These are phyloP conservation scores for Brachypodius melanocephalos DNA, from an alignment of 2,113 vertebrate genomes.

Conservation along the genomic window DNA sequence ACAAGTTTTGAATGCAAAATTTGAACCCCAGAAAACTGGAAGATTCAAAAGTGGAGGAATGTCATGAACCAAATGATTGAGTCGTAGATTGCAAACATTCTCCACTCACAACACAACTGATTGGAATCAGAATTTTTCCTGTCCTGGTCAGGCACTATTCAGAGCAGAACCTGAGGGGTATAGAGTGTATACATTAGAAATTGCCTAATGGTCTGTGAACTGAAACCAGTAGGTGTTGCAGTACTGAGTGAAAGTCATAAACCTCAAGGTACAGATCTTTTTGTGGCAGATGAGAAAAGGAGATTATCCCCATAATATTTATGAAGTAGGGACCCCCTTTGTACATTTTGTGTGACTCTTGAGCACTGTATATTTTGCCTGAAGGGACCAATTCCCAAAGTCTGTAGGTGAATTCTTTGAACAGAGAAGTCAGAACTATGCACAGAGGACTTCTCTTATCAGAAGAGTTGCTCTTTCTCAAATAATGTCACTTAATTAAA, in stretches of 20 bases:
- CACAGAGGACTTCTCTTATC: background rate
- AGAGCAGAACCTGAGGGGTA: background rate
- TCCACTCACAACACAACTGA: background rate
- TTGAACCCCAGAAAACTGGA: background rate
- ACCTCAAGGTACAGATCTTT: background rate
- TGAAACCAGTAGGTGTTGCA: background rate
- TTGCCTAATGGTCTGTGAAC: background rate
- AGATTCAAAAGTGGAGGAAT: background rate
- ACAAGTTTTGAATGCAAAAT: background rate
- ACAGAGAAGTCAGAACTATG: background rate
- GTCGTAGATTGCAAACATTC: rapidly evolving
- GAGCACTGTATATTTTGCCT: background rate
- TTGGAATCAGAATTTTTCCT: background rate
- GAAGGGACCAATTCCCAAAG: background rate
- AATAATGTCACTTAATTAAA: slow-evolving; percentile 43
- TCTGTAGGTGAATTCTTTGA: background rate
- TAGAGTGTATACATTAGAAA: background rate
- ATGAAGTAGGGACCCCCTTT: background rate
- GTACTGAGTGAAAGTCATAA: background rate
- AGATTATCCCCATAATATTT: background rate
- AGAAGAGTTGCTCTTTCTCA: background rate
- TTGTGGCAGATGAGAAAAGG: background rate
- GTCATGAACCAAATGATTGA: background rate
- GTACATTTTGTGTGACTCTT: background rate
- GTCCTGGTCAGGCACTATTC: background rate